Percentiles rank a stretch among this genome's conserved stretches.
phyloP scores from a whole-genome alignment of 64 coral and sea anemone genomes.

The Stylophora pistillata region DNA sequence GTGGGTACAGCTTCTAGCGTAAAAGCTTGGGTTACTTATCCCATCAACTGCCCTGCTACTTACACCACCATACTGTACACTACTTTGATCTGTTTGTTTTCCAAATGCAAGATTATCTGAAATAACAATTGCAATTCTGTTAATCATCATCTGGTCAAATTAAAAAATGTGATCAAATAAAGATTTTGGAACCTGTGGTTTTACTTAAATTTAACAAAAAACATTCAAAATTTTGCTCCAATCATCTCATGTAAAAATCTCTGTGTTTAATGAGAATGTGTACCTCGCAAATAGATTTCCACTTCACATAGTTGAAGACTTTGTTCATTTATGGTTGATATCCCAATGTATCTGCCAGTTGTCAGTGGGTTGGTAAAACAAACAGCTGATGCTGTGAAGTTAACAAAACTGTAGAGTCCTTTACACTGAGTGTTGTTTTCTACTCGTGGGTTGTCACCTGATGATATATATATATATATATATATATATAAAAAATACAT shows the following conservation, averaged over 20 bases:
- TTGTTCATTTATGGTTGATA: background rate
- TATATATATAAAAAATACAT: too few species aligned
- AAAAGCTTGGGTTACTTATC: background rate
- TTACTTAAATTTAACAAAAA: too few species aligned
- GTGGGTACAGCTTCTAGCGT: background rate
- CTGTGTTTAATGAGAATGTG: too few species aligned
- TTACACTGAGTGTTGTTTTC: background rate
- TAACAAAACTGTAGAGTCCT: background rate
- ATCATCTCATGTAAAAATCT: too few species aligned
- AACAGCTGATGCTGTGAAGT: background rate
- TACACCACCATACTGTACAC: background rate
- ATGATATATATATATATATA: too few species aligned
- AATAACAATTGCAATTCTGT: background rate
- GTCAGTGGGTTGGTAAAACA: background rate
- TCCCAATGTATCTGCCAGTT: background rate
- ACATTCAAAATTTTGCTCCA: too few species aligned
- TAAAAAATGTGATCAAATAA: background rate
- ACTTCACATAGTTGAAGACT: background rate
- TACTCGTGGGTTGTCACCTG: too few species aligned
- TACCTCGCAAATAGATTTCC: background rate
- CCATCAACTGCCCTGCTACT: conserved; percentile 13
- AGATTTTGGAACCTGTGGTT: too few species aligned
- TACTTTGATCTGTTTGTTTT: background rate
- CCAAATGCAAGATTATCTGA: conserved; percentile 20
- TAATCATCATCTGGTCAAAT: background rate